Evolutionary conservation across 1,140 invertebrate species (phyloP).

Genomic region (Aphis craccivora): DNA sequence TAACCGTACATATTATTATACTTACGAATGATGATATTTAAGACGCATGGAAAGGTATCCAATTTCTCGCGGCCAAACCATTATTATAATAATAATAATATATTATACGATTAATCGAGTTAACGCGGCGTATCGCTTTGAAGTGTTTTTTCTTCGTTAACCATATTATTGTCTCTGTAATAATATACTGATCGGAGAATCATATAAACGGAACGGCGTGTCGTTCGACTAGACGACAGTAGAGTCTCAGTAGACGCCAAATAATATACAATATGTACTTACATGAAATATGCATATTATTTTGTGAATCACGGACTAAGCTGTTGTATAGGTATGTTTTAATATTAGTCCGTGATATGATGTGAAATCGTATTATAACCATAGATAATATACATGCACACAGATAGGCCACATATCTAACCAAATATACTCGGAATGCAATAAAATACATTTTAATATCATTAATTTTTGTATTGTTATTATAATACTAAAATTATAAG

Average conservation of each 20-base stretch:
- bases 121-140: neutral
- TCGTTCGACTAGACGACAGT: neutral
- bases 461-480: too few species aligned
- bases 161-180: neutral
- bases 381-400: neutral
- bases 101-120: neutral
- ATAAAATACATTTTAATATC: too few species aligned
- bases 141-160: slow-evolving; percentile 12
- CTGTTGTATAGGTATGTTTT: too few species aligned
- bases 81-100: too few species aligned
- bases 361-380: neutral
- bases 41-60: neutral
- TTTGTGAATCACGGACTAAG: too few species aligned
- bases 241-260: neutral
- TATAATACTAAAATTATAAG: too few species aligned
- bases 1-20: neutral
- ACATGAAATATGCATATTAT: neutral
- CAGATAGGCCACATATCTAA: too few species aligned
- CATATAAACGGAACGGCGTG: neutral
- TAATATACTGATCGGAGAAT: neutral
- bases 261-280: neutral
- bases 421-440: too few species aligned
- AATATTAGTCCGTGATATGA: neutral
- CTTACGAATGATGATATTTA: neutral
- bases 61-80: neutral